Percentiles rank a stretch among this genome's conserved stretches.
Conservation (phyloP, 1,140 invertebrate genomes). For the Pygmarrhopalites habei region DNA sequence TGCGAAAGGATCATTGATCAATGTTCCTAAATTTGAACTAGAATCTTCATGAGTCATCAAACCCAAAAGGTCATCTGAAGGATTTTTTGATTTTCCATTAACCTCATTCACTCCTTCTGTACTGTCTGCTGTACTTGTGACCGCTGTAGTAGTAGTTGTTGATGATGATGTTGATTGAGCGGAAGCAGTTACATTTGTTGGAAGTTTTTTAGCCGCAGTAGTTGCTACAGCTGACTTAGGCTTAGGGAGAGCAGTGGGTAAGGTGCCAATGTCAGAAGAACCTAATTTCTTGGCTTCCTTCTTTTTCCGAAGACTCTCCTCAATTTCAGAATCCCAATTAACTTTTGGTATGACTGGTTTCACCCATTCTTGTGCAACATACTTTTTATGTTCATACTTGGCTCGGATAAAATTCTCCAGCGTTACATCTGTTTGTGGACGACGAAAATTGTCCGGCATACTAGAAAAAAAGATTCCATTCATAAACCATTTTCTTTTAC, state of each 20-base stretch:
- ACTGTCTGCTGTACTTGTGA: background rate
- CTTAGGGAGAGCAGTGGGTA: conserved; percentile 43
- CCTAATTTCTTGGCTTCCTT: conserved; percentile 63
- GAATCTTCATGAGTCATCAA: conserved; percentile 3
- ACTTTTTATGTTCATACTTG: conserved; percentile 98
- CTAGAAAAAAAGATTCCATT: no score
- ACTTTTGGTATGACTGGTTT: conserved; percentile 74
- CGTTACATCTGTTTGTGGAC: conserved; percentile 88
- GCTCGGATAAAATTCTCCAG: conserved; percentile 91
- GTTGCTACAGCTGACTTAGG: conserved; percentile 55
- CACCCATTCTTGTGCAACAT: conserved; percentile 94
- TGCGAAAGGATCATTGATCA: conserved; percentile 38
- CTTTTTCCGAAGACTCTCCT: conserved; percentile 58
- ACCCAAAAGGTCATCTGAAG: conserved; percentile 27
- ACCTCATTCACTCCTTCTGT: background rate
- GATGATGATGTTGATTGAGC: conserved; percentile 45
- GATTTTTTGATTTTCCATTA: conserved; percentile 8
- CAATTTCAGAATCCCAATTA: conserved; percentile 70
- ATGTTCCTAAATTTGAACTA: conserved; percentile 21
- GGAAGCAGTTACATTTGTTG: conserved; percentile 46
- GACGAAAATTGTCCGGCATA: conserved; percentile 86
- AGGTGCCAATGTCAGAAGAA: conserved; percentile 38
- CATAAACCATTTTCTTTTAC: no score
- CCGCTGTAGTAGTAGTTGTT: conserved; percentile 31
- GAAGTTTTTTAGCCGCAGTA: conserved; percentile 54